phyloP scores from a whole-genome alignment of 1,140 invertebrate genomes.

The Diploscapter pachys region DNA sequence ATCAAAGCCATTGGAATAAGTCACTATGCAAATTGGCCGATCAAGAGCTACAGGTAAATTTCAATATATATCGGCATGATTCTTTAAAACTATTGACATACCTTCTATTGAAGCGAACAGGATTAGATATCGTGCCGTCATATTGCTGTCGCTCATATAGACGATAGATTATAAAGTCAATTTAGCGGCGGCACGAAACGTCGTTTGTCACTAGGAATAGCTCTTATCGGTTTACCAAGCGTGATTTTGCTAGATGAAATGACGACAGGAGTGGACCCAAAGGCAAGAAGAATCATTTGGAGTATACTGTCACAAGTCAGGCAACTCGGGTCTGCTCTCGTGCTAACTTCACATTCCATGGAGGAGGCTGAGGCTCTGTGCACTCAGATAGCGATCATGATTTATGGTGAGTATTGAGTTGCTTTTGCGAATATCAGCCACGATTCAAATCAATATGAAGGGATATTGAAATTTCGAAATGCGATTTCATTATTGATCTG shows the following conservation, averaged over 20 bases:
- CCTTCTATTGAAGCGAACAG: too few species aligned
- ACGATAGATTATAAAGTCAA: too few species aligned
- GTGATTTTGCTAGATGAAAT: constrained; percentile 51
- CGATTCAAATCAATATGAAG: too few species aligned
- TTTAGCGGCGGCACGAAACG: constrained; percentile 66
- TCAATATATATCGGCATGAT: too few species aligned
- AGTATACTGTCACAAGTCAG: constrained; percentile 57
- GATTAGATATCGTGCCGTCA: too few species aligned
- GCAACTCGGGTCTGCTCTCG: constrained; percentile 43
- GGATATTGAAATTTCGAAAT: too few species aligned
- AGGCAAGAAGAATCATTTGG: constrained; percentile 66
- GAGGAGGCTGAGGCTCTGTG: constrained; percentile 59
- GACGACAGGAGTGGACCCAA: constrained; percentile 65
- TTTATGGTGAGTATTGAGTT: constrained; percentile 62
- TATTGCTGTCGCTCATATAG: too few species aligned
- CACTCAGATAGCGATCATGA: constrained; percentile 55
- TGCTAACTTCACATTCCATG: constrained; percentile 59
- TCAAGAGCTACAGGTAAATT: constrained; percentile 42
- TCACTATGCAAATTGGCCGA: constrained; percentile 46
- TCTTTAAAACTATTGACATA: too few species aligned
- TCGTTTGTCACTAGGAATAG: constrained; percentile 67
- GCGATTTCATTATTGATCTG: too few species aligned
- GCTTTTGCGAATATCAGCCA: not conserved
- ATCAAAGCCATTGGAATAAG: constrained; percentile 49
- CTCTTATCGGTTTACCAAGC: constrained; percentile 48